Percentiles rank a stretch among this genome's conserved stretches.
These are phyloP conservation scores for Hermodice carunculata DNA, from an alignment of 2,888 invertebrate species.

Conservation along the genomic window DNA sequence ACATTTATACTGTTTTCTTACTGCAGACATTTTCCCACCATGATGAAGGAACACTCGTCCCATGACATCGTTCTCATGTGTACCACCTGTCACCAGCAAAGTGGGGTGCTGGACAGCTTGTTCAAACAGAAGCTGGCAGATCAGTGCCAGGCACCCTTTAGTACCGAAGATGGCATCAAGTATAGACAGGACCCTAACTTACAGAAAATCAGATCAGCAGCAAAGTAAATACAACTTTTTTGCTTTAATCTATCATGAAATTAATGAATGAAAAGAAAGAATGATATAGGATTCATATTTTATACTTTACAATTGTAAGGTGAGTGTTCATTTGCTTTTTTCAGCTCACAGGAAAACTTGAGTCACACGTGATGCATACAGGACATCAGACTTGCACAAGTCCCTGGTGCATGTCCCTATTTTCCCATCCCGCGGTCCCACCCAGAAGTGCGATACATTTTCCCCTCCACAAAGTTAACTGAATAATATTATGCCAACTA, in stretches of 20 bases:
- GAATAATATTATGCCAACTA: too few species aligned
- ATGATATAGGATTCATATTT: too few species aligned
- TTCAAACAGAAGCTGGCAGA: conserved; percentile 75
- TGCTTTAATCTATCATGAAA: not conserved
- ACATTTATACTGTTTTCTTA: not conserved
- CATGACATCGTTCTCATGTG: conserved; percentile 86
- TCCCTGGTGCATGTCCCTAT: too few species aligned
- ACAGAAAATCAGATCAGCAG: conserved; percentile 64
- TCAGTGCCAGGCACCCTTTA: conserved; percentile 78
- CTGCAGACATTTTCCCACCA: conserved; percentile 71
- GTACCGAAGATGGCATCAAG: conserved; percentile 57
- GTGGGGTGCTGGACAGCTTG: conserved; percentile 77
- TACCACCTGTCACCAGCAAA: conserved; percentile 78
- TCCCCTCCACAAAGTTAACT: too few species aligned
- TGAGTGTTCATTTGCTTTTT: too few species aligned
- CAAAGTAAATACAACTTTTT: conserved; percentile 50
- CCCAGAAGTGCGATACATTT: too few species aligned
- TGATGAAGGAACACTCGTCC: conserved; percentile 85
- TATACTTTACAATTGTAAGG: too few species aligned
- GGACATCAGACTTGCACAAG: too few species aligned
- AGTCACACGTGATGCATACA: too few species aligned
- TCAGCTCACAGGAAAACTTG: too few species aligned
- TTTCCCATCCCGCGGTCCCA: too few species aligned
- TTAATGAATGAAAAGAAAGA: too few species aligned
- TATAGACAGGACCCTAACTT: conserved; percentile 53